Conservation (phyloP, 2,797 vertebrate genomes). For the Cossypha polioptera region DNA sequence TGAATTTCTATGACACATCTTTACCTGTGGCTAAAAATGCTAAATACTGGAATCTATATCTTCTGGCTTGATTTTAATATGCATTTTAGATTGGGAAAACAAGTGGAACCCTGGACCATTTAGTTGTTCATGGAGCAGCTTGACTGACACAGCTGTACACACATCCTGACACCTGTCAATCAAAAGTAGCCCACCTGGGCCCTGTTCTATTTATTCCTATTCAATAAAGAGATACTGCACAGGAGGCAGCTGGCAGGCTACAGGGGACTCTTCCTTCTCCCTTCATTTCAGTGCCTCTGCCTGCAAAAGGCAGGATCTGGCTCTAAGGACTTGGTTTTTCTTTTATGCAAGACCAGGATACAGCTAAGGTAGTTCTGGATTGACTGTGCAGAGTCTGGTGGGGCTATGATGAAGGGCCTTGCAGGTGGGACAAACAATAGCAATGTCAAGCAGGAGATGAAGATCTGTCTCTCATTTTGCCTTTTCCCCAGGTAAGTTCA, state of each 20-base stretch:
- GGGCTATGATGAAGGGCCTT: neutral
- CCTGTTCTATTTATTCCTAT: slow-evolving; percentile 1
- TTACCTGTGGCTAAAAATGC: neutral
- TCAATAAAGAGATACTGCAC: neutral
- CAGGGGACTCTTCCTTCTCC: neutral
- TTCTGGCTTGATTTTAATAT: neutral
- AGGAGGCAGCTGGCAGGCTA: neutral
- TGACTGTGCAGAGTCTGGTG: neutral
- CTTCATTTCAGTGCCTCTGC: neutral
- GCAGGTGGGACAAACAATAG: neutral
- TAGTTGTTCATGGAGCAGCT: neutral
- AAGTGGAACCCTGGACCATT: neutral
- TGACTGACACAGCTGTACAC: neutral
- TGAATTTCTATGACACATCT: neutral
- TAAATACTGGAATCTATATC: neutral
- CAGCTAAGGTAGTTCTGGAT: neutral
- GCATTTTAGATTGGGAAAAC: neutral
- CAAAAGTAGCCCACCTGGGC: neutral
- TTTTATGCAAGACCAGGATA: neutral
- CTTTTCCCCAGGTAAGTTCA: neutral
- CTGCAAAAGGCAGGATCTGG: neutral
- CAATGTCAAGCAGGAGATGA: neutral
- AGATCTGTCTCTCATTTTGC: neutral
- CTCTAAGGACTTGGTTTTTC: neutral
- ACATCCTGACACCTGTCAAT: slow-evolving; percentile 16